These are phyloP conservation scores for Anser brachyrhynchus DNA, from an alignment of 2,113 vertebrate genomes.

Conservation along the genomic window DNA sequence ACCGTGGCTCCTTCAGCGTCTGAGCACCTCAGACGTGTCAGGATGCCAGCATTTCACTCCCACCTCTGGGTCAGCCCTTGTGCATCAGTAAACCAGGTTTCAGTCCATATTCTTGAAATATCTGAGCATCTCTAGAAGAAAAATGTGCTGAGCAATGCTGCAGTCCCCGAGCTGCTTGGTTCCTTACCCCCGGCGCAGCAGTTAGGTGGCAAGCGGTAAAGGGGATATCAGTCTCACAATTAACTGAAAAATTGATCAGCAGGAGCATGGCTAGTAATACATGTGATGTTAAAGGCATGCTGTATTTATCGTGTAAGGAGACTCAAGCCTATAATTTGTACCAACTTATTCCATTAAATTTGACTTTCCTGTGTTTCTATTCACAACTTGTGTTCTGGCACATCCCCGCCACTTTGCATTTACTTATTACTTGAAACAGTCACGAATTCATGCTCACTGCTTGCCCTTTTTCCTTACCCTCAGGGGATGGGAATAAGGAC, in stretches of 20 bases:
- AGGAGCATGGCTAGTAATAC: not conserved
- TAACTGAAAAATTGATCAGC: not conserved
- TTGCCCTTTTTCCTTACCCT: not conserved
- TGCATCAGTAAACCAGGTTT: not conserved
- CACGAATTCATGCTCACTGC: not conserved
- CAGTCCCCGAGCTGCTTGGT: not conserved
- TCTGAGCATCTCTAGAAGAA: not conserved
- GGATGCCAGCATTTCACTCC: not conserved
- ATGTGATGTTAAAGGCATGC: fast-evolving
- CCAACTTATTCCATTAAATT: not conserved
- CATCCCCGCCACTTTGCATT: not conserved
- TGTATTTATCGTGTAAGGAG: not conserved
- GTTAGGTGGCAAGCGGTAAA: not conserved
- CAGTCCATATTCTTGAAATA: not conserved
- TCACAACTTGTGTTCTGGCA: not conserved
- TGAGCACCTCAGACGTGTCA: not conserved
- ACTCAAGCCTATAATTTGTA: not conserved
- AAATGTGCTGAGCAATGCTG: fast-evolving
- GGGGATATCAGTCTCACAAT: not conserved
- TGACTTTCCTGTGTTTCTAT: not conserved
- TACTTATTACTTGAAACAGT: not conserved
- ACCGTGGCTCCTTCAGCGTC: fast-evolving
- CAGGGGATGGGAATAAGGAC: not conserved
- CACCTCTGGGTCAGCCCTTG: not conserved
- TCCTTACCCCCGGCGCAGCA: not conserved